phyloP scores from a whole-genome alignment of 2,888 invertebrate genomes.

The Polydrusus pterygomalis region DNA sequence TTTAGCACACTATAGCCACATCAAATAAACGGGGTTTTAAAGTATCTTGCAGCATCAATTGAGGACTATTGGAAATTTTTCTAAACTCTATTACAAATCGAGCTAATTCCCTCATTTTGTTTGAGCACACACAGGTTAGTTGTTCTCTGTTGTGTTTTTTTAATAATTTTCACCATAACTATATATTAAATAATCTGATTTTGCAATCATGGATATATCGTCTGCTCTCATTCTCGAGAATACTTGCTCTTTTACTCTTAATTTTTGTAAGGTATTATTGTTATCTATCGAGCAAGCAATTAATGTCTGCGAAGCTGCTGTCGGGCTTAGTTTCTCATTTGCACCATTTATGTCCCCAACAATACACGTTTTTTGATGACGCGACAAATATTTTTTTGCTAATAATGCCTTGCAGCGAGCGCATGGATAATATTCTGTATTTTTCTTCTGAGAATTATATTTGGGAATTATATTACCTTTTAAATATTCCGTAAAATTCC shows the following conservation, averaged over 20 bases:
- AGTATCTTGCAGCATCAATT: constrained; percentile 42
- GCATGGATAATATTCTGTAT: constrained; percentile 48
- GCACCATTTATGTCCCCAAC: constrained; percentile 22
- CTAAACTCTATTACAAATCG: constrained; percentile 27
- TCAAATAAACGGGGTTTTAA: constrained; percentile 50
- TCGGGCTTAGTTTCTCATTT: constrained; percentile 29
- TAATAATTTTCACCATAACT: neutral
- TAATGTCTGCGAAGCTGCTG: constrained; percentile 48
- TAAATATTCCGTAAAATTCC: constrained; percentile 49
- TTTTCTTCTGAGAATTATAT: constrained; percentile 35
- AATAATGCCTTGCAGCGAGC: constrained; percentile 47
- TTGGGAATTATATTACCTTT: constrained; percentile 50
- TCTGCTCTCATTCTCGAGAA: constrained; percentile 59
- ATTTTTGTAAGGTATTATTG: constrained; percentile 38
- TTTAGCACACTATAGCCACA: constrained; percentile 53
- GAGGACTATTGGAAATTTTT: constrained; percentile 46
- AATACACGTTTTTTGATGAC: constrained; percentile 50
- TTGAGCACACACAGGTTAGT: neutral
- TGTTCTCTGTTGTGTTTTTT: constrained; percentile 49
- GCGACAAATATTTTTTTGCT: constrained; percentile 46
- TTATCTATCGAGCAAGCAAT: constrained; percentile 40
- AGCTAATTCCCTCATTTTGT: constrained; percentile 10
- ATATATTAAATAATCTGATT: constrained; percentile 29
- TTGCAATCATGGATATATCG: constrained; percentile 55
- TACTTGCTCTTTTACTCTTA: constrained; percentile 58